Percentiles rank a stretch among this genome's conserved stretches.
These are phyloP conservation scores for Monoplex corrugatus DNA, from an alignment of 2,888 invertebrate genomes.

Conservation along the genomic window DNA sequence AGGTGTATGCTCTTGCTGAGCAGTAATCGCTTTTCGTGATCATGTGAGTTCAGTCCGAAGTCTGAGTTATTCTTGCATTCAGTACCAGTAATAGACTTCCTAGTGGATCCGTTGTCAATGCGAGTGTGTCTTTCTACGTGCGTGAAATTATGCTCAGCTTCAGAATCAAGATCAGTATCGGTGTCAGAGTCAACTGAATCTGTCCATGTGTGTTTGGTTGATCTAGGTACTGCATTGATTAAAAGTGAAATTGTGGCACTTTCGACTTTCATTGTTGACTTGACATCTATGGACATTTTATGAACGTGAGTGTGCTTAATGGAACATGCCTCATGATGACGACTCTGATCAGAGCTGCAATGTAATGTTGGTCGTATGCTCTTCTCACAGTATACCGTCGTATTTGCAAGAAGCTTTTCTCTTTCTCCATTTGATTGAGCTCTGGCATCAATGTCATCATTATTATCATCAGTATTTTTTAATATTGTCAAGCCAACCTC, in stretches of 20 bases:
- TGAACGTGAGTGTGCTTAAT: not conserved
- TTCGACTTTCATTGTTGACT: not conserved
- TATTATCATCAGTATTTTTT: not conserved
- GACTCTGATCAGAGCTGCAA: not conserved
- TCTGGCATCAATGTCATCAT: not conserved
- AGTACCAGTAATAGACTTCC: not conserved
- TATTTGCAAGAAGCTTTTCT: not conserved
- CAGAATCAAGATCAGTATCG: not conserved
- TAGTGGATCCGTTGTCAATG: too few species aligned
- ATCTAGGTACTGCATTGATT: not conserved
- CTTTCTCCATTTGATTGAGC: not conserved
- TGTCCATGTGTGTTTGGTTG: not conserved
- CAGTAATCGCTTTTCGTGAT: not conserved
- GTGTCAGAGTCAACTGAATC: not conserved
- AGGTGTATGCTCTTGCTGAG: not conserved
- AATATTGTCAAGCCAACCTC: conserved; percentile 74
- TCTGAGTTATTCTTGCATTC: not conserved
- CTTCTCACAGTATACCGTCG: too few species aligned
- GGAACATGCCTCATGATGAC: too few species aligned
- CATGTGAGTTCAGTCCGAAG: too few species aligned
- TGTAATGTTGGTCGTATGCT: not conserved
- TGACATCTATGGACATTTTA: not conserved
- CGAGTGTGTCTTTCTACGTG: too few species aligned
- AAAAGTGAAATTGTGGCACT: too few species aligned
- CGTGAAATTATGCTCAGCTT: not conserved